A percentile compares a stretch with the other conserved stretches of the same genome.
Evolutionary conservation across 2,113 vertebrate genomes (phyloP).

Genomic region (Strix aluco): DNA sequence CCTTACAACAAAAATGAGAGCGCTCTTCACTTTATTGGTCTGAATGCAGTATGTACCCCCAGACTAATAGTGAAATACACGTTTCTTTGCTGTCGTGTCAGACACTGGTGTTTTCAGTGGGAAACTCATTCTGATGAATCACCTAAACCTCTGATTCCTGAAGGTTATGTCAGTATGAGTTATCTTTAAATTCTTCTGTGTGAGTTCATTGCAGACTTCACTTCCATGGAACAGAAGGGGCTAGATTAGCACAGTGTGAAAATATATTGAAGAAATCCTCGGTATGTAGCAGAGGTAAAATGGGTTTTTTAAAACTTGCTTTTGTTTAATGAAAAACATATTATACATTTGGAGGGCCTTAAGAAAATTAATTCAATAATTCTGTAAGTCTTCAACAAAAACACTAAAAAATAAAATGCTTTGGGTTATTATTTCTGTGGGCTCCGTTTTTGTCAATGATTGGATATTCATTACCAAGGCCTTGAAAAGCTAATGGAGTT

Average conservation of each 20-base stretch:
- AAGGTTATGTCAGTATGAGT: background rate
- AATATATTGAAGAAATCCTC: background rate
- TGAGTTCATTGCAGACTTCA: background rate
- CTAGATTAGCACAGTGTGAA: background rate
- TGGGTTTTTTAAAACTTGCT: fast-evolving
- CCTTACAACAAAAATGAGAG: background rate
- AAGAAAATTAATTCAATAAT: background rate
- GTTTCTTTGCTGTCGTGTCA: background rate
- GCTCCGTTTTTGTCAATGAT: background rate
- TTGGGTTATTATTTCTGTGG: background rate
- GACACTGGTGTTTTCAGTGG: background rate
- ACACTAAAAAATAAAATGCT: background rate
- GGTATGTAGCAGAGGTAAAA: background rate
- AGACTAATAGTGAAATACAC: background rate
- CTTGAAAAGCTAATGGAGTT: background rate
- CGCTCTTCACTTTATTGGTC: background rate
- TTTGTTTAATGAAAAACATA: background rate
- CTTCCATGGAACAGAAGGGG: background rate
- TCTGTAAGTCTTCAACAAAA: background rate
- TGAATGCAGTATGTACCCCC: background rate
- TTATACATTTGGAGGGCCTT: background rate
- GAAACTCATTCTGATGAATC: background rate
- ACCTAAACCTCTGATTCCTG: background rate
- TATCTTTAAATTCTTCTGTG: background rate
- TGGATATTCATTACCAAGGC: background rate